phyloP scores from a whole-genome alignment of 2,113 vertebrate species.

The Calyptomena viridis region DNA sequence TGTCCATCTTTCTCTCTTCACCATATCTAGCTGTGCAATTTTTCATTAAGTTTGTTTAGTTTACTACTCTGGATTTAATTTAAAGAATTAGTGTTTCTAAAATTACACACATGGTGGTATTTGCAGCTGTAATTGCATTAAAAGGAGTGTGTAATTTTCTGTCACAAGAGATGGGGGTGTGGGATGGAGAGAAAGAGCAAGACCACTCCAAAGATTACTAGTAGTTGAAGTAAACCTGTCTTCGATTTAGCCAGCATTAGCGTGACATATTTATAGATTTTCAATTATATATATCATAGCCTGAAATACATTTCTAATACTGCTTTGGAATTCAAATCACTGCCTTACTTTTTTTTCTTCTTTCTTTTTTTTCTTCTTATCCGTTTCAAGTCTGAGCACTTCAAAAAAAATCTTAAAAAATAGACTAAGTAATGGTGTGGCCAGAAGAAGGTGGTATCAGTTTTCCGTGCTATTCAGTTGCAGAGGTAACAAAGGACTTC shows the following conservation, averaged over 20 bases:
- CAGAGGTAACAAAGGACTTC: not conserved
- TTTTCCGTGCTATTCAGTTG: not conserved
- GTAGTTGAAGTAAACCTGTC: not conserved
- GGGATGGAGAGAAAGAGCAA: not conserved
- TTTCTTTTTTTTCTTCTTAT: not conserved
- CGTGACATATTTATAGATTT: slow-evolving; percentile 39
- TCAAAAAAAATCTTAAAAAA: not conserved
- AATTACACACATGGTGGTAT: not conserved
- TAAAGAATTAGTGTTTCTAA: not conserved
- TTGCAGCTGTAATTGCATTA: not conserved
- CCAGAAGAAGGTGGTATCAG: not conserved
- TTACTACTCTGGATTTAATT: not conserved
- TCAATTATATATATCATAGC: not conserved
- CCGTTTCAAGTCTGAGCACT: not conserved
- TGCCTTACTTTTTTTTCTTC: not conserved
- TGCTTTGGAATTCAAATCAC: not conserved
- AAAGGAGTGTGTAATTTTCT: not conserved
- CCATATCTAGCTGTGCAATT: not conserved
- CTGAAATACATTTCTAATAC: not conserved
- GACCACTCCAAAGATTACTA: not conserved
- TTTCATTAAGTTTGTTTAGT: not conserved
- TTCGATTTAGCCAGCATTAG: not conserved
- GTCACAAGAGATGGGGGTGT: not conserved
- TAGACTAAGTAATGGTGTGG: not conserved
- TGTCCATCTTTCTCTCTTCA: not conserved